Base-by-base conservation (phyloP, 2,797 vertebrate species). In the Acanthurus lineatus region DNA sequence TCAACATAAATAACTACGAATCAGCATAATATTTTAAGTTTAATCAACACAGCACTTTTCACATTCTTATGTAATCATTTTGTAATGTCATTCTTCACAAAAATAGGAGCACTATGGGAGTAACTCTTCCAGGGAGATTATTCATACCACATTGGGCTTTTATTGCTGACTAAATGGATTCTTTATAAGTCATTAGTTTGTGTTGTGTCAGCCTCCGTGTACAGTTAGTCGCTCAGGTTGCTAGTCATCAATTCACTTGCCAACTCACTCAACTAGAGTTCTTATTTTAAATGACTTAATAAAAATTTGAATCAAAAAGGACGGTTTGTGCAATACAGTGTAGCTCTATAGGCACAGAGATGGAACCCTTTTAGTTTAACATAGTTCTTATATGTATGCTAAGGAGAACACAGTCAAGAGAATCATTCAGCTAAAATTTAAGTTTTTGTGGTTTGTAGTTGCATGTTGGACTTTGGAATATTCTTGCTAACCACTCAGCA, bases 371-470 rank as follows among this genome's bases (percentile, higher is more conserved):
- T 69, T 60, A 59, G 28, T 63, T 42, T 70, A 75, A 85, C 45
- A 2, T 7, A 28, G 53, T 47, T 53, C 72, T 66, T 62, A 52
- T 38, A 63, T 48, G 64, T 68, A 52, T 49, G 76, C 76, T 70
- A 22, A 72, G 77, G 81, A 56, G 28, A 32, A 32, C 28, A 32
- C 28, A 32, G 28, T 32, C 11, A 86, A 90, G 72, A 85, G 40
- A 58, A 53, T 69, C 81, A 83, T 53, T 79, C 82, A 83, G 54
- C 60, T 77, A 83, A 78, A 76, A 82, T 65, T 71, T 73, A 88
- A 14, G 53, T 59, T 20, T 71, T 63, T 68, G 35, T 71, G 69
- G 74, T 77, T 59, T 81, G 28, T 79, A 79, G 59, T 65, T 69
- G 47, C 35, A 66, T 38, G 28, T 78, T 77, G 35, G 45, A 76